Evolutionary conservation across 1,140 invertebrate species (phyloP).

Genomic region (Eufriesea mexicana): DNA sequence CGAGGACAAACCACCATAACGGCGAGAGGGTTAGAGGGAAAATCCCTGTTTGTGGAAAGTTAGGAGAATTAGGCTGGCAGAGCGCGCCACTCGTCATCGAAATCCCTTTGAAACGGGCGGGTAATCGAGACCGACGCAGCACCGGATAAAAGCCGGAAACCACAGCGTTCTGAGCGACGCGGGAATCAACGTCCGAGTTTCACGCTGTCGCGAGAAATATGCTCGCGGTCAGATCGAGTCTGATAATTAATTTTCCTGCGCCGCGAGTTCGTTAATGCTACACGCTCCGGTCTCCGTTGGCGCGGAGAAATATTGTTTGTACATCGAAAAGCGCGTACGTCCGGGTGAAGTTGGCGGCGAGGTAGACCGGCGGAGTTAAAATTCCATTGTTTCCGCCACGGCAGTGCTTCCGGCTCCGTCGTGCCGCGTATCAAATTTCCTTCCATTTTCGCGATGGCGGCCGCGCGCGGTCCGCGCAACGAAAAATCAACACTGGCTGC

Average conservation of each 20-base stretch:
- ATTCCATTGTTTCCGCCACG: conserved; percentile 36
- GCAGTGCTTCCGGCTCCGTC: not conserved
- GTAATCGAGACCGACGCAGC: conserved; percentile 1
- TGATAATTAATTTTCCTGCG: conserved; percentile 36
- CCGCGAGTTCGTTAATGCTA: conserved; percentile 9
- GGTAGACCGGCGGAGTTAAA: conserved; percentile 22
- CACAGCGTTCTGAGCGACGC: not conserved
- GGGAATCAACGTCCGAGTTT: not conserved
- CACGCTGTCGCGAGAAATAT: conserved; percentile 1
- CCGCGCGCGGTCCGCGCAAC: not conserved
- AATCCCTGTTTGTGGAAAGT: not conserved
- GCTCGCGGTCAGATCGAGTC: not conserved
- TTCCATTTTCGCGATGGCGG: conserved; percentile 1
- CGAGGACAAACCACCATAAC: too few relatives aligned
- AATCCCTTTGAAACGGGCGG: conserved; percentile 17
- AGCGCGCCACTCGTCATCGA: not conserved
- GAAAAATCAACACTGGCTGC: not conserved
- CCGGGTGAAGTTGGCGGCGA: conserved; percentile 27
- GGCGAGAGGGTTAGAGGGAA: not conserved
- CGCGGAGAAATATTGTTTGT: conserved; percentile 3
- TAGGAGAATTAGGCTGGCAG: too few relatives aligned
- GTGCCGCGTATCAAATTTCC: conserved; percentile 41
- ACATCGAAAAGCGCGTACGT: not conserved
- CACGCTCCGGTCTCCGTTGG: too few relatives aligned
- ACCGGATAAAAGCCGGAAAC: conserved; percentile 1